Percentiles rank a stretch among this genome's conserved stretches.
phyloP scores from a whole-genome alignment of 2,888 invertebrate species.

The Tinea semifulvella region DNA sequence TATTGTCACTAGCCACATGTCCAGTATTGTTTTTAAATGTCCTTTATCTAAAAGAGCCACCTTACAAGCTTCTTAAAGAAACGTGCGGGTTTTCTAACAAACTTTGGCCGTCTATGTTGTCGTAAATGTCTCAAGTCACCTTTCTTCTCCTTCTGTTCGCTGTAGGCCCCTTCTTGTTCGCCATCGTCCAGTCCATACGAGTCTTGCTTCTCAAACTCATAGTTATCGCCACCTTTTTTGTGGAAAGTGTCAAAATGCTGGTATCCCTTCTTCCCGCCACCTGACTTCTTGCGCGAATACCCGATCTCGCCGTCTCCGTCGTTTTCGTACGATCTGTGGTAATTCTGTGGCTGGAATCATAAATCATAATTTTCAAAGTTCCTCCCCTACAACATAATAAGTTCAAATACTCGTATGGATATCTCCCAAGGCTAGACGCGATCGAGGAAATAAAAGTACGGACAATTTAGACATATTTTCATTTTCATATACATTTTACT shows the following conservation, averaged over 20 bases:
- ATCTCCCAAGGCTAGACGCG: too few relatives aligned
- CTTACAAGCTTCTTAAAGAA: conserved; percentile 31
- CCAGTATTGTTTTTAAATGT: too few relatives aligned
- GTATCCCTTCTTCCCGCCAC: conserved; percentile 76
- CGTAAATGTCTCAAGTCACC: conserved; percentile 33
- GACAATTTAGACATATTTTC: too few relatives aligned
- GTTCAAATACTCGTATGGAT: too few relatives aligned
- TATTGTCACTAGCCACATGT: too few relatives aligned
- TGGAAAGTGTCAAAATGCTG: conserved; percentile 77
- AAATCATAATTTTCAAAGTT: too few relatives aligned
- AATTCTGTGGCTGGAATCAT: conserved; percentile 41
- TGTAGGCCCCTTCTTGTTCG: conserved; percentile 47
- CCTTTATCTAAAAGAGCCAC: conserved; percentile 30
- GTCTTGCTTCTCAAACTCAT: conserved; percentile 74
- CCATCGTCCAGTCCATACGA: conserved; percentile 68
- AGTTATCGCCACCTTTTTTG: conserved; percentile 77
- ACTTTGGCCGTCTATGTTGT: conserved; percentile 22
- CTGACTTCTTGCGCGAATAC: conserved; percentile 69
- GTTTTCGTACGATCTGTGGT: conserved; percentile 68
- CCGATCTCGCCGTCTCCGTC: conserved; percentile 73
- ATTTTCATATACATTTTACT: too few relatives aligned
- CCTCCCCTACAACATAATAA: too few relatives aligned
- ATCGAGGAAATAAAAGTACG: too few relatives aligned
- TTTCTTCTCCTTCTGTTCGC: conserved; percentile 44
- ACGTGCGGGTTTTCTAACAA: conserved; percentile 25